A percentile compares a stretch with the other conserved stretches of the same genome.
Conservation (phyloP, 1,140 invertebrate species). For the Trichomalopsis sarcophagae region DNA sequence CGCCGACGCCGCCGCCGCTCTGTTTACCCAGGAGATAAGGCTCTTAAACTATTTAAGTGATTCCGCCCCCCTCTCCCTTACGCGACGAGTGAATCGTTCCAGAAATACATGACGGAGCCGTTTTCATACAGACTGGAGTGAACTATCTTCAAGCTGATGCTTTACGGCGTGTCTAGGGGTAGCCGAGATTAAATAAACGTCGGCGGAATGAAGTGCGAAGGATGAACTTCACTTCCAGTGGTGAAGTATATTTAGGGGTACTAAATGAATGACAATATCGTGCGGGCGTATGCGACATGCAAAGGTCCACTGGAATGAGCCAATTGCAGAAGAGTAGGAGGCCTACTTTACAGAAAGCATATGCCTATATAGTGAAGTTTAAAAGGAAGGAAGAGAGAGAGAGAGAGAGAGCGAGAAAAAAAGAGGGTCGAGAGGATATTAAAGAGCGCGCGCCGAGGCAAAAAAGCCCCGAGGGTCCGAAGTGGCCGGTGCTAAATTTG, state of each 20-base stretch:
- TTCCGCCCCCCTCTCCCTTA: neutral
- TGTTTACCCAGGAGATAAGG: slow-evolving; percentile 35
- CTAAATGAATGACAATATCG: no score
- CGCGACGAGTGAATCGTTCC: slow-evolving; percentile 34
- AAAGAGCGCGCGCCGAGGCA: neutral
- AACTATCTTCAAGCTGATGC: slow-evolving; percentile 21
- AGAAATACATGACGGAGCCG: slow-evolving; percentile 30
- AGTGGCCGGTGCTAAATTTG: slow-evolving; percentile 31
- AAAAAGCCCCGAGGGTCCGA: slow-evolving; percentile 11
- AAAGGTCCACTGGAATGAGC: neutral
- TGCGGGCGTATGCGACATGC: neutral
- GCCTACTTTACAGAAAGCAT: neutral
- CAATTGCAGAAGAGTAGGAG: neutral
- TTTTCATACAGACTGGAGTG: neutral
- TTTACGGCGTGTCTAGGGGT: neutral
- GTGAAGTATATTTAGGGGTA: no score
- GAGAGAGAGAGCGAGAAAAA: neutral
- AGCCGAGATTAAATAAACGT: neutral
- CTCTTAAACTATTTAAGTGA: slow-evolving; percentile 40
- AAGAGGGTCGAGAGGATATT: slow-evolving; percentile 1
- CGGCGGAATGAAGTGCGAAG: neutral
- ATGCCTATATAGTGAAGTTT: neutral
- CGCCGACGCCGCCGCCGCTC: neutral
- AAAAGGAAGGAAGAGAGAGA: neutral
- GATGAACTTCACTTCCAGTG: neutral